phyloP scores from a whole-genome alignment of 2,797 vertebrate species.

The Scleropages formosus region DNA sequence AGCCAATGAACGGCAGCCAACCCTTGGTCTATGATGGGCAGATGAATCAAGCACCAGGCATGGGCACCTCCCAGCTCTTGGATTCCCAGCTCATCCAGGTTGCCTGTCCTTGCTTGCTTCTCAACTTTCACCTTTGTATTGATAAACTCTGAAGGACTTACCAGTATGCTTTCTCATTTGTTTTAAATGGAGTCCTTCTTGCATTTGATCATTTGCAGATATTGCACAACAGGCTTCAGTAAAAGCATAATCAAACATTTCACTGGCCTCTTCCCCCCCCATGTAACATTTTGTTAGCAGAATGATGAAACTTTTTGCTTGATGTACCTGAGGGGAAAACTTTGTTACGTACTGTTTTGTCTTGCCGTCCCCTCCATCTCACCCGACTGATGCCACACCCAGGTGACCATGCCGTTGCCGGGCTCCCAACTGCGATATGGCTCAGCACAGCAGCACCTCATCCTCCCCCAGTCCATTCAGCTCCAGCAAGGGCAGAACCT shows the following conservation, averaged over 20 bases:
- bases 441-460: constrained; percentile 94
- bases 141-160: too few species aligned
- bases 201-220: too few species aligned
- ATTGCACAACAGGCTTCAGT: too few species aligned
- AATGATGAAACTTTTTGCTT: too few species aligned
- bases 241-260: too few species aligned
- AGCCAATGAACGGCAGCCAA: constrained; percentile 92
- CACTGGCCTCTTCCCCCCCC: too few species aligned
- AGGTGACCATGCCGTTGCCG: constrained; percentile 95
- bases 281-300: too few species aligned
- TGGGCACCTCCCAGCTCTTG: constrained; percentile 94
- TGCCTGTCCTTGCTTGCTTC: background rate
- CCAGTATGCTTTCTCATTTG: too few species aligned
- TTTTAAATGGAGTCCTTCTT: too few species aligned
- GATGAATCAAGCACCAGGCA: constrained; percentile 84
- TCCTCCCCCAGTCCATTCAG: constrained; percentile 96
- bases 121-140: background rate
- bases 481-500: constrained; percentile 94
- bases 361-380: background rate
- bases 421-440: constrained; percentile 93
- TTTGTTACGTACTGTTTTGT: too few species aligned
- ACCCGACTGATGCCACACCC: constrained; percentile 83
- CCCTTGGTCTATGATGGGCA: constrained; percentile 88
- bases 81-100: constrained; percentile 98
- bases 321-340: too few species aligned